Evolutionary conservation across 2,888 invertebrate genomes (phyloP), one percentile per base, ranked within the genome.

Genomic region (Cryptops parisi): DNA sequence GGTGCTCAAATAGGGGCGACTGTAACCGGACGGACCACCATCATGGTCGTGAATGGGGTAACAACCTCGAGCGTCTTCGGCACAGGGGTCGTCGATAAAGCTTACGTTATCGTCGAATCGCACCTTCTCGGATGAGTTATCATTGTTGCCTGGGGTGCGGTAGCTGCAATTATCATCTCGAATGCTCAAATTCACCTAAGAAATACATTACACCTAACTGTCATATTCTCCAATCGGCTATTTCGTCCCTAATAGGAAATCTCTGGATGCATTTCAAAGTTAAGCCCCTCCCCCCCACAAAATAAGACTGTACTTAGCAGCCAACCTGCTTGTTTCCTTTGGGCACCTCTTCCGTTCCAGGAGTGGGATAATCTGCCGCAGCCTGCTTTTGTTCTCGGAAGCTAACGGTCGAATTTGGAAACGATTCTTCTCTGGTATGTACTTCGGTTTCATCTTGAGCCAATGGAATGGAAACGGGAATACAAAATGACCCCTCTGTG

Each of bases 41-140:
- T 41, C 40, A 17, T 39, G 24, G 25, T 25, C 24, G n/a, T n/a
- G n/a, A n/a, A n/a, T n/a, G n/a, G n/a, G n/a, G n/a, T n/a, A n/a
- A n/a, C n/a, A n/a, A 19, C 43, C 19, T 21, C 50, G 40, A 2
- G 25, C 19, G 19, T 57, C 57, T 22, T 50, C 53, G 17, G 27
- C 27, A 2, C 49, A 50, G 12, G 49, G 49, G 45, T 57, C 57
- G 47, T 61, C 59, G 51, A 77, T 74, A 62, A 76, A 75, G 60
- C 76, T 78, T 54, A 79, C 76, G 58, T 77, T 77, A 64, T 78
- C 78, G 61, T 79, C 79, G 62, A 79, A 79, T 53, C 78, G 71
- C 1, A 79, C 78, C n/a, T 79, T 69, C 62, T 79, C 79, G 0
- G 77, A 78, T 17, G 47, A 53, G 21, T 53, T 49, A 48, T 59